phyloP scores from a whole-genome alignment of 2,888 invertebrate species.

The Cheiracanthium punctorium region DNA sequence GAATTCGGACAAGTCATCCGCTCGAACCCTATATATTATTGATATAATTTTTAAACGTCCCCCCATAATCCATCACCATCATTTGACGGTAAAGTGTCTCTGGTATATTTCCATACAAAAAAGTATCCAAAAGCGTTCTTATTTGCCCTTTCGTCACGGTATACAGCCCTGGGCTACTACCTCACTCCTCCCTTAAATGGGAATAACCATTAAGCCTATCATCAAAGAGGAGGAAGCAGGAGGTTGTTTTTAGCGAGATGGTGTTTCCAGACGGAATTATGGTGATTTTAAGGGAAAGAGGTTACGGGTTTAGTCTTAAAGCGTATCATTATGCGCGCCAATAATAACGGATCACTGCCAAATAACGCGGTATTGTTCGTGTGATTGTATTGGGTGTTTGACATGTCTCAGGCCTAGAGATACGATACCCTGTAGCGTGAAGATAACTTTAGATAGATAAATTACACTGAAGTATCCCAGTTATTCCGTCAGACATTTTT shows the following conservation, averaged over 20 bases:
- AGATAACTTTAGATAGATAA: no score
- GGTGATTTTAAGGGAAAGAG: background rate
- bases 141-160: slow-evolving; percentile 45
- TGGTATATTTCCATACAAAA: slow-evolving; percentile 20
- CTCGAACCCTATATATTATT: no score
- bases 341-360: background rate
- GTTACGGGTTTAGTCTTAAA: background rate
- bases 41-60: background rate
- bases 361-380: background rate
- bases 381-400: background rate
- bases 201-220: background rate
- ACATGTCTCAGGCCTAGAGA: background rate
- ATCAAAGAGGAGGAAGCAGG: background rate
- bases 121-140: slow-evolving; percentile 33
- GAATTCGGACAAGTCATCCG: no score
- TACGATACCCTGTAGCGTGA: background rate
- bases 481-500: no score
- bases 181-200: slow-evolving; percentile 49
- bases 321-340: background rate
- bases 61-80: slow-evolving; percentile 19
- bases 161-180: slow-evolving; percentile 56
- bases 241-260: background rate
- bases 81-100: background rate
- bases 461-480: no score
- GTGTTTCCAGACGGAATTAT: background rate